A percentile compares a stretch with the other conserved stretches of the same genome.
Conservation (phyloP, 2,797 vertebrate genomes). For the Phoeniculus purpureus region DNA sequence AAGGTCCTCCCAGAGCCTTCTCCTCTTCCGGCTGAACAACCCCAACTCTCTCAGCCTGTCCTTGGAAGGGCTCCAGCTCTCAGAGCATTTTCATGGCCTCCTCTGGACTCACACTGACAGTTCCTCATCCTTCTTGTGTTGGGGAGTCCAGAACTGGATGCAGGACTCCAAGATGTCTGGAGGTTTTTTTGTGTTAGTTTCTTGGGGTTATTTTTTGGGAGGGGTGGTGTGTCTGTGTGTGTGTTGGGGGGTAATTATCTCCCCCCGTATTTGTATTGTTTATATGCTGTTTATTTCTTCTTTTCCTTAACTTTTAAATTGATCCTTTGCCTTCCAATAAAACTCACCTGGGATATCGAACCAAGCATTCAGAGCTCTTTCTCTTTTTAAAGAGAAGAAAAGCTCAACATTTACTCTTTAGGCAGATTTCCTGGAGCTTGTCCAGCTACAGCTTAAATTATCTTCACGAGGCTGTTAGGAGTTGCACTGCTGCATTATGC, state of each 20-base stretch:
- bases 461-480: constrained; percentile 52
- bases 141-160: too few relatives aligned
- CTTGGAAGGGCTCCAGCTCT: too few relatives aligned
- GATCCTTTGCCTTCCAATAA: constrained; percentile 17
- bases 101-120: too few relatives aligned
- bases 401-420: constrained; percentile 36
- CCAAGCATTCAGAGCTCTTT: neutral
- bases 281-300: neutral
- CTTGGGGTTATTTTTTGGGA: neutral
- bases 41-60: too few relatives aligned
- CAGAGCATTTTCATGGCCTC: too few relatives aligned
- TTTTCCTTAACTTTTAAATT: constrained; percentile 28
- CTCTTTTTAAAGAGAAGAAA: constrained; percentile 18
- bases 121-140: too few relatives aligned
- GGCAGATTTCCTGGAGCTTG: constrained; percentile 57
- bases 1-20: too few relatives aligned
- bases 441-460: constrained; percentile 51
- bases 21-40: too few relatives aligned
- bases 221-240: neutral
- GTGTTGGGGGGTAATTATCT: neutral
- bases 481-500: constrained; percentile 46
- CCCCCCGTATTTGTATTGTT: neutral
- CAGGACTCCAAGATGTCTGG: too few relatives aligned
- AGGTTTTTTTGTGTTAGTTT: too few relatives aligned
- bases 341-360: neutral